phyloP scores from a whole-genome alignment of 2,888 invertebrate species.

The Drosophila nr. perissopoda region DNA sequence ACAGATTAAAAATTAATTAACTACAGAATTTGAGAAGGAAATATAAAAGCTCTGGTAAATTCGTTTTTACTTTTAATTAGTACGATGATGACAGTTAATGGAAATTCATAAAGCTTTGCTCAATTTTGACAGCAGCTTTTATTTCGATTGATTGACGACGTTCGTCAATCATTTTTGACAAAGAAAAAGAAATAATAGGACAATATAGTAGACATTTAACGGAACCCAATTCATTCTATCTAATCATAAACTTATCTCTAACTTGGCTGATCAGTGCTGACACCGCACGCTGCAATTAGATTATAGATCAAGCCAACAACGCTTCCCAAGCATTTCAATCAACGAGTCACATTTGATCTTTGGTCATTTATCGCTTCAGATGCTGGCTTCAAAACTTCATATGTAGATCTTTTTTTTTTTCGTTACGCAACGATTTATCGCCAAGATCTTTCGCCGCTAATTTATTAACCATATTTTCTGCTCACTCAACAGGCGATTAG shows the following conservation, averaged over 20 bases:
- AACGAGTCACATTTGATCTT: slow-evolving; percentile 28
- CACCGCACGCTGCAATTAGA: slow-evolving; percentile 2
- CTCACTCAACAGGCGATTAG: slow-evolving; percentile 66
- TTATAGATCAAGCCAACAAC: neutral
- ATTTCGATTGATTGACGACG: slow-evolving; percentile 1
- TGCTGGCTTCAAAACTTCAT: slow-evolving; percentile 6
- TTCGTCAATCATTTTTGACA: slow-evolving; percentile 1
- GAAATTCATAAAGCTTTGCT: neutral
- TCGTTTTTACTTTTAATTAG: neutral
- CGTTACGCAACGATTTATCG: slow-evolving; percentile 33
- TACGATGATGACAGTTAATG: neutral
- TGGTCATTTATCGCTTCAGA: slow-evolving; percentile 12
- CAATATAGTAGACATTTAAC: neutral
- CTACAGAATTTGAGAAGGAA: neutral
- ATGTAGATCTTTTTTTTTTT: slow-evolving; percentile 10
- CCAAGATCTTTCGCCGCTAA: slow-evolving; percentile 50
- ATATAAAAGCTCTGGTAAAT: neutral
- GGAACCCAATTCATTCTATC: neutral
- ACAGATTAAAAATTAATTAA: neutral
- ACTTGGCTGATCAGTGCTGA: neutral
- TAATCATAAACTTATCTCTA: neutral
- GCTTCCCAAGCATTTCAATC: slow-evolving; percentile 1
- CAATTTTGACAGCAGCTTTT: neutral
- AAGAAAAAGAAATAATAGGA: neutral
- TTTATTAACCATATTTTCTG: slow-evolving; percentile 67